Conservation (phyloP, 2,888 invertebrate species). For the Agrotis clavis region DNA sequence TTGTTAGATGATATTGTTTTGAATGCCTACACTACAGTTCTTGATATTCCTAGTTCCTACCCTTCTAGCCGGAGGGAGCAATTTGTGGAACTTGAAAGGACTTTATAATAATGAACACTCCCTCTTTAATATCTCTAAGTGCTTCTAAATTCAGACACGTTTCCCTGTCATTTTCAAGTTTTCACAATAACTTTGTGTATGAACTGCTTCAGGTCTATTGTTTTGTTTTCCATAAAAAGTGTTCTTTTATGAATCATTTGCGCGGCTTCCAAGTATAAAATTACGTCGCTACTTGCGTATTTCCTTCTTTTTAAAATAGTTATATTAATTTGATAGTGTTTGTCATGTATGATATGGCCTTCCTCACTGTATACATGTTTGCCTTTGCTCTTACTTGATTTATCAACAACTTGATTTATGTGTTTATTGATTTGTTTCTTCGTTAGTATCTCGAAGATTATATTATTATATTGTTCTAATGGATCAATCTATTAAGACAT, state of each 20-base stretch:
- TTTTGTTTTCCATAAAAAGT: constrained; percentile 22
- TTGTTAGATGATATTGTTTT: constrained; percentile 28
- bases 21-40: constrained; percentile 8
- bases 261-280: constrained; percentile 9
- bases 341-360: constrained; percentile 46
- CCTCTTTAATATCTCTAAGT: constrained; percentile 49
- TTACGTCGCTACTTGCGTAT: constrained; percentile 20
- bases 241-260: constrained; percentile 13
- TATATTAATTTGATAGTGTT: constrained; percentile 40
- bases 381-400: constrained; percentile 16
- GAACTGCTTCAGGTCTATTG: constrained; percentile 10
- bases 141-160: constrained; percentile 31
- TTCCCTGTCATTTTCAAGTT: constrained; percentile 17
- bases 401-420: constrained; percentile 2
- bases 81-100: constrained; percentile 54
- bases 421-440: constrained; percentile 29
- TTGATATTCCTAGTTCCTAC: constrained; percentile 24
- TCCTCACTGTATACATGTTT: constrained; percentile 40
- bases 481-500: neutral
- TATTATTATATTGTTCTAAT: constrained; percentile 3
- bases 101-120: constrained; percentile 51
- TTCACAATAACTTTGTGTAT: constrained; percentile 21
- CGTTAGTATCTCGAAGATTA: constrained; percentile 16
- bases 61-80: constrained; percentile 44
- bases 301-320: constrained; percentile 42